Base-by-base conservation (phyloP, 2,888 invertebrate species). In the Nephrotoma appendiculata region DNA sequence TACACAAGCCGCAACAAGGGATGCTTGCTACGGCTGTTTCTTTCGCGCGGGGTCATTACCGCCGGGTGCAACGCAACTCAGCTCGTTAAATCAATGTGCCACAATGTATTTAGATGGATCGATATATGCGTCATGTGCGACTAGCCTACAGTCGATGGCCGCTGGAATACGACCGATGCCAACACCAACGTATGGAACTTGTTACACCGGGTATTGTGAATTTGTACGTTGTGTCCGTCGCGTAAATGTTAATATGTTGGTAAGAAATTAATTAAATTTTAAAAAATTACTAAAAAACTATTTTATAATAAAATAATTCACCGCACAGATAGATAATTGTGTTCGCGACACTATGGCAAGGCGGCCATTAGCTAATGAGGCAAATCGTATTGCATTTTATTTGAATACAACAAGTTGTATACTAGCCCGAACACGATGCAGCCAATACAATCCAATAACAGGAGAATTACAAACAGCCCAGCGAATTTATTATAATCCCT, bases 351-450 rank as follows among this genome's bases (percentile, higher is more conserved):
- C 88, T 45, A 85, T 89, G 12, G 87, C 87, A 1, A 88, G 87
- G 41, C 88, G 89, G 12, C 87, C 89, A 85, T 44, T 90, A 1
- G 88, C 88, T 2, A 87, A 87, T 2, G 87, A 88, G 52, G 15
- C 86, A 12, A 88, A 89, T 86, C 89, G 89, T 5, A 88, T 90
- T 1, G 88, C 87, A 52, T 93, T 94, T 89, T 94, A 92, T 89
- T 93, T 93, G 43, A 95, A 95, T 89, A 93, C 94, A 45, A 95
- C 94, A 1, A 94, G 94, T 7, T 95, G 95, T 89, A 93, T 95
- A 87, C 90, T 95, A 87, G 94, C 95, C 0, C 94, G 93, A 89
- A 91, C 94, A 1, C 92, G 95, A 86, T 95, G 95, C 90, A 92
- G 93, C 86, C 91, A 92, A 1, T 93, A 92, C 89, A 95, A 95